Evolutionary conservation across 2,888 invertebrate species (phyloP), one percentile per base, ranked within the genome.

Genomic region (Tridacna gigas): DNA sequence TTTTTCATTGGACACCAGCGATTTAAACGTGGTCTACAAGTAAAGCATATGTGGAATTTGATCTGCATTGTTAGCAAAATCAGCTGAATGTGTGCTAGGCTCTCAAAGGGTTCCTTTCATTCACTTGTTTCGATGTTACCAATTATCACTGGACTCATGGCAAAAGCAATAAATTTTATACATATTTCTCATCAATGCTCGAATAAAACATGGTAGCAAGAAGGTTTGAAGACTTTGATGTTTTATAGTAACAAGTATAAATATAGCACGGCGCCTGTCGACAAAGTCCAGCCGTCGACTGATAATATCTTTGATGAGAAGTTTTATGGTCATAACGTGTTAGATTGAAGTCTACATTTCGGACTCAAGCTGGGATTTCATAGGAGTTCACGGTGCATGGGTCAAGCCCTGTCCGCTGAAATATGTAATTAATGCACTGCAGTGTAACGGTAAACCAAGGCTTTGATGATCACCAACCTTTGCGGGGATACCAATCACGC

Each of bases 321-420:
- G 56, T 85, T 85, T 71, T 80, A 85, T 79, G 77, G 74, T 63
- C 84, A 77, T 74, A 74, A 82, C 82, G 82, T 82, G 82, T 85
- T 82, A 71, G 22, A 61, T 78, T 78, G 28, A 78, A 67, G 69
- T 77, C 77, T 77, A 77, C 67, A 67, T 77, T 56, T 69, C 56
- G 56, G 26, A 48, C 26, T 67, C 77, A 51, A 28, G 69, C 77
- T 60, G 60, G 60, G 74, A 20, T n/a, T n/a, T 45, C 67, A 45
- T 67, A 37, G 37, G 56, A 37, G 15, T 61, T 37, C 69, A 77
- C 48, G 60, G 67, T 78, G 73, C 28, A 22, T 61, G 47, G 71
- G 78, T 61, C 78, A 73, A 28, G 78, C 11, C 61, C 22, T 47
- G 78, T 45, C 73, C 73, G 78, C 25, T 47, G 78, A 73, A 73